Conservation (phyloP, 2,113 vertebrate genomes). For the Bombycilla garrulus region DNA sequence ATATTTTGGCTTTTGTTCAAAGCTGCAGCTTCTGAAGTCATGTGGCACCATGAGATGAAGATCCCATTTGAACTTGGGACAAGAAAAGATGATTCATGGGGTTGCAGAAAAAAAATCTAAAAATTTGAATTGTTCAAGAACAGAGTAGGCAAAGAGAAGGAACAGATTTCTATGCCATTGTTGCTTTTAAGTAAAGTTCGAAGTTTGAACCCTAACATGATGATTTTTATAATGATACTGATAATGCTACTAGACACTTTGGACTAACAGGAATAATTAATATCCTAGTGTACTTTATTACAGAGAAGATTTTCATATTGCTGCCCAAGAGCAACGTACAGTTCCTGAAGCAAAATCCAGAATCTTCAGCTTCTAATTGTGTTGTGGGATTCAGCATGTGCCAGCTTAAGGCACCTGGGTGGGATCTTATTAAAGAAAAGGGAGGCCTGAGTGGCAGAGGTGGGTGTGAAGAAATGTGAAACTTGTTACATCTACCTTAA, state of each 20-base stretch:
- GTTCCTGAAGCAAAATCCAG: background rate
- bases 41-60: background rate
- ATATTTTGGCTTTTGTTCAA: conserved; percentile 1
- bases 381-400: background rate
- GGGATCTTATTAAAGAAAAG: background rate
- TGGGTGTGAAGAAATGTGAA: background rate
- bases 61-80: background rate
- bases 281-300: background rate
- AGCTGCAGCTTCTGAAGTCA: background rate
- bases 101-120: background rate
- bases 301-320: background rate
- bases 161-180: background rate
- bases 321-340: background rate
- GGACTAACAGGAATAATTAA: background rate
- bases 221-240: background rate
- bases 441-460: background rate
- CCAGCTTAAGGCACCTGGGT: background rate
- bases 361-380: background rate
- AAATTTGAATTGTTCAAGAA: background rate
- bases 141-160: background rate
- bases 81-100: background rate
- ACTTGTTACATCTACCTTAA: background rate
- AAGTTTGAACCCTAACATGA: background rate
- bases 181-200: background rate
- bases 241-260: background rate